Evolutionary conservation across 2,113 vertebrate species (phyloP), one percentile per base, ranked within the genome.

Genomic region (Talpa occidentalis): DNA sequence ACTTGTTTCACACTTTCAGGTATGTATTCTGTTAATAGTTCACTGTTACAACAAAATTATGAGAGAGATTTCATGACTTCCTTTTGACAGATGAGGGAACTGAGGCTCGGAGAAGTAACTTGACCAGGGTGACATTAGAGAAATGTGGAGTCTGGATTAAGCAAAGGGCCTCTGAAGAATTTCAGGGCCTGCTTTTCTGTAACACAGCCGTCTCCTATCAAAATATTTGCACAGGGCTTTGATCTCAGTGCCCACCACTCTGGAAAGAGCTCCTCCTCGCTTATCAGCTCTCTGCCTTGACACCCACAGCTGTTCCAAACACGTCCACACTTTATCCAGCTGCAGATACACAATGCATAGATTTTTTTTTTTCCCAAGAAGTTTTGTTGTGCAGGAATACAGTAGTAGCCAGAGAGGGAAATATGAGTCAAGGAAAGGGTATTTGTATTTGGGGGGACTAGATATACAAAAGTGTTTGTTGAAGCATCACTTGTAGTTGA

Each of bases 221-320:
- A 90, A 97, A 95, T 95, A 90, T 94, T 93, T 96, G 91, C 90
- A 67, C 66, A 93, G 54, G 67, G 80, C 95, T 97, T 97, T 97
- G 95, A 96, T 96, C 94, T 91, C 94, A 21, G 69, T 6, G 94
- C 94, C 83, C n/a, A 30, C 22, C 70, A 0, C 88, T 54, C 70
- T 92, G 92, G 96, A 93, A 93, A 93, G 81, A 16, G 70, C 79
- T 59, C 40, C 47, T 77, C 30, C 42, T 74, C 0, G 0, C 84
- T 95, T 97, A 94, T 93, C 94, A 93, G 85, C 64, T 52, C 74
- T 12, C 88, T 92, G 76, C 84, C 90, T 49, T 54, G 93, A 60
- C 93, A 72, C 91, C 60, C 82, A 84, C 88, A 69, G 92, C 72
- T 84, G 76, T 94, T 94, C 90, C 94, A 94, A 92, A 94, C 76